Evolutionary conservation across 2,797 vertebrate genomes (phyloP).

Genomic region (Forpus xanthops): DNA sequence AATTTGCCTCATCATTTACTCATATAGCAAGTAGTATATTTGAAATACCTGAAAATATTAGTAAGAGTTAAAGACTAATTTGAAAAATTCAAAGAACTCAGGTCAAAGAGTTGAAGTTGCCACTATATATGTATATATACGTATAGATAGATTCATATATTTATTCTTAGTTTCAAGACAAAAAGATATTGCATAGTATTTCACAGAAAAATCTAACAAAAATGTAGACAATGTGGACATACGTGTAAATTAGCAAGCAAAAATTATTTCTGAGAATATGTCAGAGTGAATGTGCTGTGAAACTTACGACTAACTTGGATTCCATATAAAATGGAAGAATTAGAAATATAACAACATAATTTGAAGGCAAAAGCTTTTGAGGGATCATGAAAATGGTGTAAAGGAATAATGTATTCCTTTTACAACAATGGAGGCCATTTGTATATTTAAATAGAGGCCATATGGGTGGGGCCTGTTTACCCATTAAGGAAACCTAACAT

Average conservation of each 20-base stretch:
- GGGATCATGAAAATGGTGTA: not conserved
- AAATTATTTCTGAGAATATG: not conserved
- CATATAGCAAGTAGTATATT: not conserved
- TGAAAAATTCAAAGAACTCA: not conserved
- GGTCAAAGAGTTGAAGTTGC: not conserved
- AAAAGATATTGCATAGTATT: not conserved
- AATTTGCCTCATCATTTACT: not conserved
- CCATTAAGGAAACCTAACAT: not conserved
- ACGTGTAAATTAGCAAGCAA: not conserved
- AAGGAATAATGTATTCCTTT: not conserved
- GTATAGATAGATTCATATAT: not conserved
- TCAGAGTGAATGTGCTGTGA: not conserved
- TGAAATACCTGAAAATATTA: not conserved
- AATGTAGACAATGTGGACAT: not conserved
- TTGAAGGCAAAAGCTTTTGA: not conserved
- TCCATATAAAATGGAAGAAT: not conserved
- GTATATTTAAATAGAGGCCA: not conserved
- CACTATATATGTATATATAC: accelerated
- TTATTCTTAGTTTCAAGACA: not conserved
- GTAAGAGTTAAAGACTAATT: not conserved
- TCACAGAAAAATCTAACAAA: not conserved
- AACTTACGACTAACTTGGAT: not conserved
- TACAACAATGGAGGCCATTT: not conserved
- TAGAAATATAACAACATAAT: not conserved
- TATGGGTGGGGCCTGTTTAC: not conserved